phyloP scores from a whole-genome alignment of 2,888 invertebrate genomes.

The Oeneis ivallda region DNA sequence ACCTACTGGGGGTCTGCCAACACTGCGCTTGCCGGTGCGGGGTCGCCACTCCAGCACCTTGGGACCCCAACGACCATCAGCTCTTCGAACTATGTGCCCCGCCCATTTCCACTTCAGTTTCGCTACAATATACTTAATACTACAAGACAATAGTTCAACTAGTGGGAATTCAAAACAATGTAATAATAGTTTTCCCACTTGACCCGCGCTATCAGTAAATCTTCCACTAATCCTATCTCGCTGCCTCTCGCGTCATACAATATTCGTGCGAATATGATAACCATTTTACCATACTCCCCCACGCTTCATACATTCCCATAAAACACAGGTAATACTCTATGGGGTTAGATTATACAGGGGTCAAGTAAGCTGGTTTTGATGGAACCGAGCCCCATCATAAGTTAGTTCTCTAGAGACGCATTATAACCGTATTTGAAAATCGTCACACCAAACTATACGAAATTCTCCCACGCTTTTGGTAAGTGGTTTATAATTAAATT shows the following conservation, averaged over 20 bases:
- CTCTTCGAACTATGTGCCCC: too few species aligned
- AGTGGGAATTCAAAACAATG: not conserved
- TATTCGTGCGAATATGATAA: constrained; percentile 64
- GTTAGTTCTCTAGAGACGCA: constrained; percentile 44
- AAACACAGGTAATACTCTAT: not conserved
- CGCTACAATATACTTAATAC: too few species aligned
- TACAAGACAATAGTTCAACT: not conserved
- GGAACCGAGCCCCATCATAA: constrained; percentile 31
- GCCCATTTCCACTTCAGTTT: too few species aligned
- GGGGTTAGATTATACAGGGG: constrained; percentile 3
- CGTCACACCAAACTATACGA: constrained; percentile 49
- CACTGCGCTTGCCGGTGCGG: too few species aligned
- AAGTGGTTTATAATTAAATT: constrained; percentile 37
- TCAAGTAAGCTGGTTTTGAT: constrained; percentile 43
- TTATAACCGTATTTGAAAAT: constrained; percentile 49
- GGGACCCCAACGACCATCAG: too few species aligned
- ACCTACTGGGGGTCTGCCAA: too few species aligned
- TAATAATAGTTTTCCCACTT: constrained; percentile 18
- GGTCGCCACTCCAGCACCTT: too few species aligned
- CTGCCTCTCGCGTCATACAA: constrained; percentile 49
- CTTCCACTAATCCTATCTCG: constrained; percentile 10
- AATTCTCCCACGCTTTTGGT: constrained; percentile 42
- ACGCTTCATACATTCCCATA: not conserved
- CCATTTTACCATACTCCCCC: constrained; percentile 33
- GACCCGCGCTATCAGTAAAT: constrained; percentile 20